phyloP scores from a whole-genome alignment of 37 sponge, comb jelly and placozoan species.

The Chondrilla cf. caribensis region DNA sequence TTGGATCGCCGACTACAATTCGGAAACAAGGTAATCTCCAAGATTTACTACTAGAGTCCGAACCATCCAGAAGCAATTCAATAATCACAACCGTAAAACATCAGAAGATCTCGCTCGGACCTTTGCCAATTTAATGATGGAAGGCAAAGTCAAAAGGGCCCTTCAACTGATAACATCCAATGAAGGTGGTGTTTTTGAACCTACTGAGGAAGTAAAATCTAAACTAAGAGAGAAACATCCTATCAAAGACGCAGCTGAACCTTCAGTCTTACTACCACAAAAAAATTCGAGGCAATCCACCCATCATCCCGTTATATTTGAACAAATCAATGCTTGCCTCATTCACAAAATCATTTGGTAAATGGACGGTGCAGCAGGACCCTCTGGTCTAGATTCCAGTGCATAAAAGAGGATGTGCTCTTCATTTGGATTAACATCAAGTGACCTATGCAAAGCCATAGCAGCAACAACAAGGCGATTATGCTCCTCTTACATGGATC shows the following conservation, averaged over 20 bases:
- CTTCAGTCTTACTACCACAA: not conserved
- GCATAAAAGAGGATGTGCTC: not conserved
- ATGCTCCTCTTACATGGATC: not conserved
- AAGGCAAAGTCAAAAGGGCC: conserved; percentile 9
- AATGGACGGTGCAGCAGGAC: not conserved
- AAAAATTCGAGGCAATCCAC: not conserved
- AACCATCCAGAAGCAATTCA: not conserved
- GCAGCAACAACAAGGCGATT: not conserved
- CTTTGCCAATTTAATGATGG: conserved; percentile 12
- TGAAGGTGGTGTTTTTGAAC: too few relatives aligned
- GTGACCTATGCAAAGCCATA: not conserved
- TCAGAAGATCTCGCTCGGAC: not conserved
- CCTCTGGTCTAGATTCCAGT: not conserved
- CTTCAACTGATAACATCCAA: not conserved
- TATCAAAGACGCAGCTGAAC: too few relatives aligned
- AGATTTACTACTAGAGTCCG: not conserved
- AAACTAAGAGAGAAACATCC: too few relatives aligned
- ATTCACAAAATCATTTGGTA: not conserved
- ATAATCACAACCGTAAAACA: not conserved
- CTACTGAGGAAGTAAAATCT: too few relatives aligned
- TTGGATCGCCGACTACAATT: not conserved
- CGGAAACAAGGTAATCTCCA: not conserved
- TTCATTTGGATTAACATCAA: not conserved
- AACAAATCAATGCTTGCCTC: not conserved
- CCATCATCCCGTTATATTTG: not conserved